A percentile compares a stretch with the other conserved stretches of the same genome.
Evolutionary conservation across 2,888 invertebrate species (phyloP).

Genomic region (Flexamia atlantica): DNA sequence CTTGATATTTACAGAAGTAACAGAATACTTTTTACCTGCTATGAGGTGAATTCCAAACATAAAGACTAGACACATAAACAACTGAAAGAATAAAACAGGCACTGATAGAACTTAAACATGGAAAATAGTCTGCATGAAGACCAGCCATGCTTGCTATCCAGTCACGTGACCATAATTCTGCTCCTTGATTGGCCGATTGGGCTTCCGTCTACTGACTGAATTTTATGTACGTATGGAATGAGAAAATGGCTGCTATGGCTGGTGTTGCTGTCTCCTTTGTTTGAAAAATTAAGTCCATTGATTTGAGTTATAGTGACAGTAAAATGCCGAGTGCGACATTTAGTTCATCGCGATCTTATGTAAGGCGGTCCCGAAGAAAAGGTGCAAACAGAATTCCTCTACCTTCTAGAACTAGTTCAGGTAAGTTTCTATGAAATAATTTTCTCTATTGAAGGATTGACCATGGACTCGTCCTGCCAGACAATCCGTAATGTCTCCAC

Average conservation of each 20-base stretch:
- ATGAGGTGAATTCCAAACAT: slow-evolving; percentile 89
- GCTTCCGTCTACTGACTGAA: slow-evolving; percentile 76
- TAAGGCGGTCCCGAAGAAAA: slow-evolving; percentile 94
- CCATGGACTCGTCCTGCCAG: slow-evolving; percentile 63
- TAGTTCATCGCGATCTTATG: slow-evolving; percentile 94
- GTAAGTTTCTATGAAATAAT: slow-evolving; percentile 74
- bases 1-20: no score
- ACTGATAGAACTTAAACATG: slow-evolving; percentile 70
- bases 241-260: slow-evolving; percentile 88
- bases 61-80: slow-evolving; percentile 91
- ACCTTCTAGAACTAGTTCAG: slow-evolving; percentile 89
- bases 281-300: slow-evolving; percentile 73
- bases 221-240: slow-evolving; percentile 65
- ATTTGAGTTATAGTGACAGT: slow-evolving; percentile 69
- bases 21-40: slow-evolving; percentile 79
- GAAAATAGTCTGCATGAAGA: slow-evolving; percentile 44
- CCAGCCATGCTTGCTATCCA: slow-evolving; percentile 71
- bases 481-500: slow-evolving; percentile 58
- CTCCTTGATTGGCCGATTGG: slow-evolving; percentile 70
- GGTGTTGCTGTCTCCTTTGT: slow-evolving; percentile 91
- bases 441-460: slow-evolving; percentile 48
- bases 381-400: slow-evolving; percentile 91
- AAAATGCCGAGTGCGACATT: slow-evolving; percentile 97
- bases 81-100: slow-evolving; percentile 88
- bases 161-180: slow-evolving; percentile 73